Base-by-base conservation (phyloP, 2,888 invertebrate genomes). In the Leptodirus hochenwartii region DNA sequence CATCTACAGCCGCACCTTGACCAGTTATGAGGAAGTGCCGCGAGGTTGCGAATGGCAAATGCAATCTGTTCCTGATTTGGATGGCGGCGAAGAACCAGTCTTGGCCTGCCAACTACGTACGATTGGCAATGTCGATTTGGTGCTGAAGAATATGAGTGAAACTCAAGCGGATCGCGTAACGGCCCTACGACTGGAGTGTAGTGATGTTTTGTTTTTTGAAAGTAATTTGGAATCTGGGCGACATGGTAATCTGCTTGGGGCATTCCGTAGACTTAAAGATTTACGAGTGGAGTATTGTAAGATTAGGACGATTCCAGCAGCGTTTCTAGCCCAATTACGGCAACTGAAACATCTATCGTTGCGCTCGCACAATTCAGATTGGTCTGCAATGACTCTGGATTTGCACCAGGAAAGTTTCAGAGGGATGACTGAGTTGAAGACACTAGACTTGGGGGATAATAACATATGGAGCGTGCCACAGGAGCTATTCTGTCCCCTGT, bases 361-460 rank as follows among this genome's bases (percentile, higher is more conserved):
- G 39, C 64, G 75, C 27, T 79, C 79, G 11, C 75, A 73, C 49
- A 80, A 79, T 49, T 72, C 74, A 15, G 77, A 79, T 47, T 79
- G 79, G 78, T 74, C 78, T 9, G 69, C 75, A 12, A 73, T 77
- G 70, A 73, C 74, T 14, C 62, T 80, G 57, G 77, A 79, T 43
- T 61, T 80, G 36, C 70, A 74, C 44, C 61, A 70, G 23, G 75
- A 76, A 45, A 72, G 76, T 34, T 69, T 81, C 36, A 60, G 73
- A 37, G 69, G 76, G 6, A 59, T 80, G 30, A 64, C 67, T 13
- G 70, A 71, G 45, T 57, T 80, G 23, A 62, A 71, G 41, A 62
- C 58, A 40, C 60, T 80, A 41, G 74, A 80, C 54, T 59, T 81
- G 33, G 72, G 69, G 17, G 74, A 73, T 45, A 80, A 79, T 50